Percentiles rank a stretch among this genome's conserved stretches.
phyloP scores from a whole-genome alignment of 2,797 vertebrate genomes.

The Rhincodon typus region DNA sequence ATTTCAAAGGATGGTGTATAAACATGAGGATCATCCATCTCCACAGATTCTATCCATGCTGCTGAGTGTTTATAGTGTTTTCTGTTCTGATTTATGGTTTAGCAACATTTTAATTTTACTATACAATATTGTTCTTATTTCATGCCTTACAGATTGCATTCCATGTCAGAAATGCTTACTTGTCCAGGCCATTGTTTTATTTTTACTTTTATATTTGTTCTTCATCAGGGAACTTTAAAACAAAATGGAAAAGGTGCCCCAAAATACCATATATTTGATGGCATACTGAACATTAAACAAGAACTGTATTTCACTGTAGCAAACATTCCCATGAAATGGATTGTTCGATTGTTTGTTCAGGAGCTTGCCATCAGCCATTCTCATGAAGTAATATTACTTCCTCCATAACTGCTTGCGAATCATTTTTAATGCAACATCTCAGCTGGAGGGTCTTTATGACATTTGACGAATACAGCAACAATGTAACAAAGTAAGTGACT shows the following conservation, averaged over 20 bases:
- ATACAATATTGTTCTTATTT: not conserved
- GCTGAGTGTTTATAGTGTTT: not conserved
- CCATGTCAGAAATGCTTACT: not conserved
- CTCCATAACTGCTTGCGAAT: not conserved
- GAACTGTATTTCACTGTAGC: not conserved
- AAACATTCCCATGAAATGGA: not conserved
- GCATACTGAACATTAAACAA: not conserved
- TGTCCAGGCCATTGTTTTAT: not conserved
- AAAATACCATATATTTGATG: not conserved
- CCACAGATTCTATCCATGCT: not conserved
- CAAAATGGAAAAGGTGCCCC: not conserved
- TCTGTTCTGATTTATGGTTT: not conserved
- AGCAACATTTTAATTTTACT: not conserved
- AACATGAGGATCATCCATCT: not conserved
- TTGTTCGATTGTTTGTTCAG: not conserved
- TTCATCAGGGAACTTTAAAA: not conserved
- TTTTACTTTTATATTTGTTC: not conserved
- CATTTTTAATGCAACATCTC: not conserved
- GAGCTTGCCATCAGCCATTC: not conserved
- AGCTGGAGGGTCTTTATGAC: not conserved
- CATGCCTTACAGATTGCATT: not conserved
- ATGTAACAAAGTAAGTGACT: slow-evolving; percentile 12
- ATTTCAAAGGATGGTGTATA: not conserved
- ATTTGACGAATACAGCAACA: slow-evolving; percentile 14
- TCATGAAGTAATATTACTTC: not conserved